Conservation (phyloP, 2,797 vertebrate species). For the Melopsittacus undulatus region DNA sequence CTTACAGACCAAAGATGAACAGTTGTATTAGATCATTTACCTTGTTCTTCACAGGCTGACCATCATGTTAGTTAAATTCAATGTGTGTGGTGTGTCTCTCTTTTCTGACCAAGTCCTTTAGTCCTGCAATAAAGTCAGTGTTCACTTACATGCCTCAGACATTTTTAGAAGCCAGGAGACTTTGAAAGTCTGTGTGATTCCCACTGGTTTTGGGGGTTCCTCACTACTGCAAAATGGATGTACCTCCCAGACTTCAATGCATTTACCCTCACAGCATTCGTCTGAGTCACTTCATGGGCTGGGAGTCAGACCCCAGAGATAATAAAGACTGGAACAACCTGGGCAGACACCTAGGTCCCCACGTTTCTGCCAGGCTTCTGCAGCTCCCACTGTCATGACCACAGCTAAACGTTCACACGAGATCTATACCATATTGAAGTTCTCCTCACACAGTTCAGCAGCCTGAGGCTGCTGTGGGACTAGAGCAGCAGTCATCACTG, state of each 20-base stretch:
- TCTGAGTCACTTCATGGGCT: background rate
- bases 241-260: background rate
- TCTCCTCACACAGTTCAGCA: background rate
- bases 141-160: background rate
- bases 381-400: background rate
- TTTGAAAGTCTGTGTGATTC: background rate
- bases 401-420: background rate
- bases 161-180: background rate
- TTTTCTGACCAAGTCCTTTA: background rate
- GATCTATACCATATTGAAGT: background rate
- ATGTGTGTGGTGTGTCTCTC: fast-evolving
- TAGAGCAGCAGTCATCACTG: background rate
- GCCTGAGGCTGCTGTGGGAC: fast-evolving
- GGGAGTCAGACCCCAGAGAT: background rate
- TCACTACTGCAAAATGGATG: background rate
- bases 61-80: background rate
- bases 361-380: background rate
- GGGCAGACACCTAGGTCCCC: background rate
- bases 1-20: background rate
- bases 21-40: background rate
- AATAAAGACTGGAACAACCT: background rate
- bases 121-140: background rate
- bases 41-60: background rate
- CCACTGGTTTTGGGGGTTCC: background rate
- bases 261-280: background rate